Evolutionary conservation across 2,888 invertebrate species (phyloP).

Genomic region (Caenorhabditis angaria): DNA sequence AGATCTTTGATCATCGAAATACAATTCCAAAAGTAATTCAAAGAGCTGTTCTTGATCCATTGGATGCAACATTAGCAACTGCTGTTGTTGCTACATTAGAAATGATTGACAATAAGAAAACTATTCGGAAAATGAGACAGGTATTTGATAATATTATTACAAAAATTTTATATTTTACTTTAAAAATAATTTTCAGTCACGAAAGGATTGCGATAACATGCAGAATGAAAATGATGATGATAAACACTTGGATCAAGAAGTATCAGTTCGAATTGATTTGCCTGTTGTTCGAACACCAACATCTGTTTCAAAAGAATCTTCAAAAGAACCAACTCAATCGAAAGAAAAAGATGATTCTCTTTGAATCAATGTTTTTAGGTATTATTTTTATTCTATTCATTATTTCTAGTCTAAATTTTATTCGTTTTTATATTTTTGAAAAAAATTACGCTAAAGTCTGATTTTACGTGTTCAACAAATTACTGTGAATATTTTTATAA

Average conservation of each 20-base stretch:
- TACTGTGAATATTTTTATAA: not conserved
- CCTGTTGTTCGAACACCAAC: not conserved
- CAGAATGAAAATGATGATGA: not conserved
- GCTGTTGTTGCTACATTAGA: slow-evolving; percentile 29
- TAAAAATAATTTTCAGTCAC: not conserved
- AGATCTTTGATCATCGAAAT: slow-evolving; percentile 91
- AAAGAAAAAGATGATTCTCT: not conserved
- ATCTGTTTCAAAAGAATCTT: not conserved
- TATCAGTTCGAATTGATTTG: slow-evolving; percentile 6
- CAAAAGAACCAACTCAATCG: not conserved
- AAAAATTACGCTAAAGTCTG: not conserved
- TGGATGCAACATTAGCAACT: slow-evolving; percentile 86
- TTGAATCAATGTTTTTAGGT: not conserved
- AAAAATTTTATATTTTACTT: not conserved
- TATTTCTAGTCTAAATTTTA: slow-evolving; percentile 2
- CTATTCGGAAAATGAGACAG: slow-evolving; percentile 31
- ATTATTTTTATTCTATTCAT: no score
- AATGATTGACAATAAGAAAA: slow-evolving; percentile 34
- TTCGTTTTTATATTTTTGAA: slow-evolving; percentile 1
- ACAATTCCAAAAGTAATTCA: slow-evolving; percentile 99
- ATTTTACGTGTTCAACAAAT: not conserved
- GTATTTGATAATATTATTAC: slow-evolving; percentile 6
- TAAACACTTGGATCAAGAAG: not conserved
- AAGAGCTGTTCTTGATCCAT: slow-evolving; percentile 94
- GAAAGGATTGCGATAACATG: not conserved